Base-by-base conservation (phyloP, 2,113 vertebrate genomes). In the Hypomesus transpacificus region DNA sequence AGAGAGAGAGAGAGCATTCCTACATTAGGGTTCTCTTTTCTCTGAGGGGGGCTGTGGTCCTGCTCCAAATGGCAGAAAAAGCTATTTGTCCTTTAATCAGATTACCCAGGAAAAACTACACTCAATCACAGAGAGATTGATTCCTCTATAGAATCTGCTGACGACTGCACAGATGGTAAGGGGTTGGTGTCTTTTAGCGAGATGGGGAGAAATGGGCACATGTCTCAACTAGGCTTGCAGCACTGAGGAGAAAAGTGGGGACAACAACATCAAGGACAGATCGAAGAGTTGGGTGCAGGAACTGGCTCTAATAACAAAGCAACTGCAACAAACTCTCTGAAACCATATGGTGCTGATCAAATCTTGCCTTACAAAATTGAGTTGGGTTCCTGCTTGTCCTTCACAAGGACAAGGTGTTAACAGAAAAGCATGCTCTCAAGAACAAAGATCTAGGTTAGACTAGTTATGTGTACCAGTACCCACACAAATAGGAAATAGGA, bases 21-120 rank as follows among this genome's bases (percentile, higher is more conserved):
- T 46, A 46, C 9, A 46, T 46, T 1, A 46, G 7, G 39, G 39
- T 46, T 46, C 39, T 46, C 39, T 46, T 9, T 11, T 46, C 54
- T 56, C n/a, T 56, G 54, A 56, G 17, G 3, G 7, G 7, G 39
- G 39, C 9, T 46, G 39, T 46, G 20, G n/a, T 65, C 20, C 31
- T 21, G 63, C 39, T 65, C 34, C 63, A 14, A 65, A 65, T 65
- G 63, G n/a, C 63, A 65, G 14, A 46, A 39, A 14, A 65, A 46
- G 20, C 63, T 20, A 50, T 14, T 14, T n/a, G 8, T 21, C 63
- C n/a, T 39, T 65, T 50, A 50, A 39, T 16, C 39, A 51, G 63
- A 65, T 50, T 34, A n/a, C 46, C 63, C 20, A 65, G n/a, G 26
- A 50, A 65, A n/a, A 65, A 50, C 1, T 21, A 14, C 18, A 2